Evolutionary conservation across 2,888 invertebrate species (phyloP).

Genomic region (Himalopsyche tibetana): DNA sequence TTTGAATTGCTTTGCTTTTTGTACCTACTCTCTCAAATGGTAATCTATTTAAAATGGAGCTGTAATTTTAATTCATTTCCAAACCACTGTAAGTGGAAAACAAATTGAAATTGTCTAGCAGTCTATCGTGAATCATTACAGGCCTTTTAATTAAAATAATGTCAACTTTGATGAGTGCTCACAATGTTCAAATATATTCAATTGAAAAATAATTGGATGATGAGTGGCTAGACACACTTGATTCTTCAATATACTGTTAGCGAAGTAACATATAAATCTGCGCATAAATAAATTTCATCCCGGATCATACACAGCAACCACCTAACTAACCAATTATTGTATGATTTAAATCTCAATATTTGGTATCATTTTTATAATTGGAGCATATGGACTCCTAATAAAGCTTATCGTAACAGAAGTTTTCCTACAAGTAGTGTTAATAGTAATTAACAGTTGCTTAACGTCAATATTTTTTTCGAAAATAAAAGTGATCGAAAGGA

Average conservation of each 20-base stretch:
- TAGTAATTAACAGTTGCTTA: too few relatives aligned
- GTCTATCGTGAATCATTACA: constrained; percentile 21
- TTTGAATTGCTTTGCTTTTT: constrained; percentile 12
- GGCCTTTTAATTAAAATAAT: constrained; percentile 43
- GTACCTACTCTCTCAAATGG: background rate
- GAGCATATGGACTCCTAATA: too few relatives aligned
- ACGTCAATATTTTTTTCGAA: too few relatives aligned
- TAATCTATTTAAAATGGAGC: constrained; percentile 8
- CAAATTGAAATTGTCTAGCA: constrained; percentile 38
- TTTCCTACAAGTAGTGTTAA: too few relatives aligned
- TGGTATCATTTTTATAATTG: too few relatives aligned
- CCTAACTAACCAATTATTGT: too few relatives aligned
- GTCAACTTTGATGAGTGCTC: constrained; percentile 32
- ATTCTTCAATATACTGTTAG: background rate
- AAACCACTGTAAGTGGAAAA: constrained; percentile 31
- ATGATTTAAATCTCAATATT: too few relatives aligned
- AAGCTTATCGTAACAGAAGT: too few relatives aligned
- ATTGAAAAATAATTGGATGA: constrained; percentile 50
- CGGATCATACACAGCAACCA: too few relatives aligned
- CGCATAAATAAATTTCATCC: too few relatives aligned
- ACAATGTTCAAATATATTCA: constrained; percentile 39
- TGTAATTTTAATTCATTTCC: constrained; percentile 36
- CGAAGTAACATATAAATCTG: background rate
- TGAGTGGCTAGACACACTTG: constrained; percentile 19
- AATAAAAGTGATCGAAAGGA: too few relatives aligned